Percentiles rank a stretch among this genome's conserved stretches.
Conservation (phyloP, 2,113 vertebrate species). For the Hoplias malabaricus region DNA sequence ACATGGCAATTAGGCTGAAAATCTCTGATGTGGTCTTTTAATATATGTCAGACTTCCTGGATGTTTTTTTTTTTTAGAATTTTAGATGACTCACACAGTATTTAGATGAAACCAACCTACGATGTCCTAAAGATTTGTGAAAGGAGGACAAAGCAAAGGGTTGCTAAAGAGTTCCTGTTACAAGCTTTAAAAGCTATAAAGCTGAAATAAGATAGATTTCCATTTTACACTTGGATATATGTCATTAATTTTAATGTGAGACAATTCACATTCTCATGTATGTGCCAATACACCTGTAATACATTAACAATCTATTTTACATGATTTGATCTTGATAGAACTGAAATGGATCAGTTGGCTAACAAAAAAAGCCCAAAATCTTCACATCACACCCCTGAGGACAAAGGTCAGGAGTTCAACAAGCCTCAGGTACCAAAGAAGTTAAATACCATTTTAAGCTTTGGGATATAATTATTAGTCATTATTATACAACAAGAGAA, state of each 20-base stretch:
- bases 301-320: neutral
- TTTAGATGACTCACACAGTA: no score
- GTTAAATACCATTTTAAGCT: neutral
- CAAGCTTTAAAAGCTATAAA: neutral
- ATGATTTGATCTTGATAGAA: conserved; percentile 6
- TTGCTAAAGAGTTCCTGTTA: neutral
- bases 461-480: no score
- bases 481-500: no score
- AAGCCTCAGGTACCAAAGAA: conserved; percentile 25
- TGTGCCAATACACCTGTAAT: no score
- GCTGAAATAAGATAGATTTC: neutral
- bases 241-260: no score
- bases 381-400: neutral
- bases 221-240: no score
- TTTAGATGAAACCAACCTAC: neutral
- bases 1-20: no score
- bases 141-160: neutral
- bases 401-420: neutral
- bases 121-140: neutral
- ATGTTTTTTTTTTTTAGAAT: neutral
- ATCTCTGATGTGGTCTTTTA: no score
- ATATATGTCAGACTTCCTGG: no score
- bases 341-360: conserved; percentile 12
- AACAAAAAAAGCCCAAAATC: neutral
- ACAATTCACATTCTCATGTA: no score